Evolutionary conservation across 23 tunicate genomes (phyloP).

Genomic region (Corella eumyota): DNA sequence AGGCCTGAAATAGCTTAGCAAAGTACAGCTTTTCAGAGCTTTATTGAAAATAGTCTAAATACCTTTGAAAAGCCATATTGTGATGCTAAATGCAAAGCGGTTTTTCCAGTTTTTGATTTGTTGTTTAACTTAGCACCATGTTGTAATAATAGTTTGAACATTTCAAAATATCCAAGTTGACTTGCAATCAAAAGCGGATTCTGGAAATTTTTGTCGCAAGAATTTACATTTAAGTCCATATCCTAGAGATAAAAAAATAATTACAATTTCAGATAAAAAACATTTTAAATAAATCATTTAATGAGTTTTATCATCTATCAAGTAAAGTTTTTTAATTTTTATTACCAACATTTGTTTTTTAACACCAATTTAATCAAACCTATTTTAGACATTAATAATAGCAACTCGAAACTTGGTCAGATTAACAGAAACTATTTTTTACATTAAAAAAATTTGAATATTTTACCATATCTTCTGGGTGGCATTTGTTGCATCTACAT

Average conservation of each 20-base stretch:
- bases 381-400: too few species aligned
- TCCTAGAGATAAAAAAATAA: constrained; percentile 28
- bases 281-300: background rate
- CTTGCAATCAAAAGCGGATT: constrained; percentile 55
- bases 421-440: too few species aligned
- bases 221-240: constrained; percentile 44
- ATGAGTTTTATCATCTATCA: background rate
- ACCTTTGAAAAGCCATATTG: constrained; percentile 62
- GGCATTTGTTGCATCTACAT: constrained; percentile 81
- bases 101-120: constrained; percentile 11
- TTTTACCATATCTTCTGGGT: too few species aligned
- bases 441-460: too few species aligned
- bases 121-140: constrained; percentile 39
- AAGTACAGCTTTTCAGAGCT: too few species aligned
- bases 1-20: too few species aligned
- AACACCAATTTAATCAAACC: too few species aligned
- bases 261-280: constrained; percentile 1
- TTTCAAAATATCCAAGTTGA: constrained; percentile 47
- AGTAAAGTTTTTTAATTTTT: too few species aligned
- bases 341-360: too few species aligned
- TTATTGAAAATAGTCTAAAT: too few species aligned
- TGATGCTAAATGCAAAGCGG: constrained; percentile 65
- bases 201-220: constrained; percentile 18
- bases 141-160: constrained; percentile 35
- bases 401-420: too few species aligned